Percentiles rank a stretch among this genome's conserved stretches.
Evolutionary conservation across 2,888 invertebrate species (phyloP).

Genomic region (Oxystoma pomonae): DNA sequence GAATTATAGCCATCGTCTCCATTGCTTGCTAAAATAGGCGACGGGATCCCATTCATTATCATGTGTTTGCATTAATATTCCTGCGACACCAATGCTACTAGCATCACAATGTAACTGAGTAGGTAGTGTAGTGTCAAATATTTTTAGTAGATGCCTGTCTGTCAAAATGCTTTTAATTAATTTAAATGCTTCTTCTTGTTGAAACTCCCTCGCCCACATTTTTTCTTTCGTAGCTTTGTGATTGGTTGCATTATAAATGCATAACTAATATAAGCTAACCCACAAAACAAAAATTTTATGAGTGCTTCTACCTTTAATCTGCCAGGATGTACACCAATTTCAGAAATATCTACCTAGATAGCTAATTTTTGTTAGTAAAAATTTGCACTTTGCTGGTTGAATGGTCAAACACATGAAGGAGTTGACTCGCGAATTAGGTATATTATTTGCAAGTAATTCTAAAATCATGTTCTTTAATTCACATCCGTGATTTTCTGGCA

Average conservation of each 20-base stretch:
- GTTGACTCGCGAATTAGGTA: slow-evolving; percentile 15
- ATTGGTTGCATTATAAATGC: slow-evolving; percentile 22
- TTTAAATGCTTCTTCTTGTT: slow-evolving; percentile 14
- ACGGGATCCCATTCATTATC: too few relatives aligned
- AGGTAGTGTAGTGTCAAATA: too few relatives aligned
- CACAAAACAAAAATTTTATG: slow-evolving; percentile 14
- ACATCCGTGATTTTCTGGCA: slow-evolving; percentile 27
- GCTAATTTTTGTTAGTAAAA: too few relatives aligned
- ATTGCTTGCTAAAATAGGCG: too few relatives aligned
- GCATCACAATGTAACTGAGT: too few relatives aligned
- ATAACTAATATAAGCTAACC: slow-evolving; percentile 7
- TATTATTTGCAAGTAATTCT: background rate
- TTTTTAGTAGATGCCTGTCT: slow-evolving; percentile 9
- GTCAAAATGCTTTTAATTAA: slow-evolving; percentile 7
- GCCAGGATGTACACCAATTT: slow-evolving; percentile 4
- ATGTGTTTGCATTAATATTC: too few relatives aligned
- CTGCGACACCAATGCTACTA: too few relatives aligned
- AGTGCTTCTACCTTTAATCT: slow-evolving; percentile 13
- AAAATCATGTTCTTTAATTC: slow-evolving; percentile 17
- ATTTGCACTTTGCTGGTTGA: too few relatives aligned
- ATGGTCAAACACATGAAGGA: slow-evolving; percentile 20
- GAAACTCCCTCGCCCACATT: slow-evolving; percentile 16
- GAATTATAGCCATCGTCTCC: too few relatives aligned
- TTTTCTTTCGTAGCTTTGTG: slow-evolving; percentile 16
- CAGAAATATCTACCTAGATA: slow-evolving; percentile 14